Conservation (phyloP, 2,113 vertebrate species). For the Rhagologus leucostigma region DNA sequence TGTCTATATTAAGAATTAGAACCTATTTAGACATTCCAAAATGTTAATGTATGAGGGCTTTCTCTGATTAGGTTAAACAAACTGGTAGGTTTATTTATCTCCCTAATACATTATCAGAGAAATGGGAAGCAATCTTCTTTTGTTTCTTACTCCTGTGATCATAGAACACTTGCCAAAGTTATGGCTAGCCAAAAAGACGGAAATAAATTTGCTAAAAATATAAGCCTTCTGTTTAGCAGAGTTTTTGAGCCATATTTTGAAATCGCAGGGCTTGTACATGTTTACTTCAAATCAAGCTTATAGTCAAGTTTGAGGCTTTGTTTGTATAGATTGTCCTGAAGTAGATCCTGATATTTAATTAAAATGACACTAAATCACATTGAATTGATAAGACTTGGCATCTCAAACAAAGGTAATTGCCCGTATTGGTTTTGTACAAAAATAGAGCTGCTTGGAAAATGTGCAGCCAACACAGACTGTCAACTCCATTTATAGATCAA, state of each 20-base stretch:
- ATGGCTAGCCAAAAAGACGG: conserved; percentile 76
- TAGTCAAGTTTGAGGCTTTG: conserved; percentile 77
- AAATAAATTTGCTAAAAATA: conserved; percentile 80
- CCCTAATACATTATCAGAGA: conserved; percentile 65
- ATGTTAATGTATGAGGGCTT: conserved; percentile 25
- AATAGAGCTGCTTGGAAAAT: conserved; percentile 82
- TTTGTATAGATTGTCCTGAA: conserved; percentile 80
- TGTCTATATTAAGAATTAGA: conserved; percentile 60
- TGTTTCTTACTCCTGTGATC: conserved; percentile 76
- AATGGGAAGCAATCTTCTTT: conserved; percentile 72
- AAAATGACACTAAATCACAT: conserved; percentile 83
- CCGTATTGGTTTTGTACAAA: conserved; percentile 81
- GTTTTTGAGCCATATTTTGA: conserved; percentile 74
- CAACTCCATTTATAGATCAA: conserved; percentile 85
- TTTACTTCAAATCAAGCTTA: conserved; percentile 77
- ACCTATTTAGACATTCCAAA: conserved; percentile 51
- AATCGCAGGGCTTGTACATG: conserved; percentile 67
- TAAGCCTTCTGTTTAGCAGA: conserved; percentile 75
- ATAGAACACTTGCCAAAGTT: conserved; percentile 77
- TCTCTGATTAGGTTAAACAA: conserved; percentile 60
- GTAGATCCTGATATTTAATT: conserved; percentile 82
- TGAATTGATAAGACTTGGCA: conserved; percentile 85
- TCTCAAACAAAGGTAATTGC: conserved; percentile 85
- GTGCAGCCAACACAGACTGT: conserved; percentile 81
- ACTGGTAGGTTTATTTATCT: conserved; percentile 56